These are phyloP conservation scores for Anthoptus insignis DNA, from an alignment of 2,888 invertebrate species.

Conservation along the genomic window DNA sequence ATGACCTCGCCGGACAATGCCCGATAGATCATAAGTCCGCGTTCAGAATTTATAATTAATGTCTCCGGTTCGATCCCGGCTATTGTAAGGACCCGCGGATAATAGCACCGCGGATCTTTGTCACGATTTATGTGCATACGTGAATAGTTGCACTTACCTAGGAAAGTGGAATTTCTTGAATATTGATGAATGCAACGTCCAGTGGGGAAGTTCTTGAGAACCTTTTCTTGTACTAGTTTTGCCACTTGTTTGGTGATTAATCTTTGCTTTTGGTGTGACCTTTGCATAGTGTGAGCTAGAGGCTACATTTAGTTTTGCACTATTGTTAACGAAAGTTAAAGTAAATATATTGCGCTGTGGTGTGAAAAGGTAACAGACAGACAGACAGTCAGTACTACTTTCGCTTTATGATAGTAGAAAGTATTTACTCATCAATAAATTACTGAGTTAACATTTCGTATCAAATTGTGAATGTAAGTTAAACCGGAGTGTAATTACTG, in stretches of 20 bases:
- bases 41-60: constrained; percentile 84
- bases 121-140: constrained; percentile 66
- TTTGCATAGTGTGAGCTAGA: constrained; percentile 36
- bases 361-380: too few relatives aligned
- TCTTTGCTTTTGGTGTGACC: constrained; percentile 61
- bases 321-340: constrained; percentile 14
- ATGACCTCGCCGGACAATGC: constrained; percentile 78
- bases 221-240: constrained; percentile 51
- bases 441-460: neutral
- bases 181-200: constrained; percentile 71
- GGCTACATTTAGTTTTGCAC: constrained; percentile 9
- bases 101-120: constrained; percentile 68
- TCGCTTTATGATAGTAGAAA: too few relatives aligned
- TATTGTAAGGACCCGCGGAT: constrained; percentile 77
- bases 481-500: constrained; percentile 12
- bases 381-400: too few relatives aligned
- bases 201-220: constrained; percentile 66
- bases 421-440: too few relatives aligned
- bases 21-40: constrained; percentile 68
- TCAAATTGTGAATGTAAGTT: constrained; percentile 6
- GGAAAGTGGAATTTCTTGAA: constrained; percentile 83
- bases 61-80: constrained; percentile 61
- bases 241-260: constrained; percentile 73
- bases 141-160: constrained; percentile 66
- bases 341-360: too few relatives aligned